These are phyloP conservation scores for Oryctes rhinoceros DNA, from an alignment of 1,140 invertebrate genomes.

Conservation along the genomic window DNA sequence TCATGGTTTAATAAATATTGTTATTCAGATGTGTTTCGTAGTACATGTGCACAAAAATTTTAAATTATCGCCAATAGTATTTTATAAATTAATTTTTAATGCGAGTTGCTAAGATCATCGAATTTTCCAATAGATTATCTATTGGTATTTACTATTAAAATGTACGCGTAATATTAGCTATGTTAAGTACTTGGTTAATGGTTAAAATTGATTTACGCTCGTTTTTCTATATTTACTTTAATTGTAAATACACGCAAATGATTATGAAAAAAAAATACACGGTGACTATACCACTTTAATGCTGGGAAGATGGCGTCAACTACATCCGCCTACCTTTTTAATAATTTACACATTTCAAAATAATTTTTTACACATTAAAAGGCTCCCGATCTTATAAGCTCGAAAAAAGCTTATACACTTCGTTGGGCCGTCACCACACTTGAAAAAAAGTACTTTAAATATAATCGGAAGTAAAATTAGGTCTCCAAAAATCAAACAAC, in stretches of 20 bases:
- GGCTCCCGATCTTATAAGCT: too few species aligned
- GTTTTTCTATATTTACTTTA: slow-evolving; percentile 5
- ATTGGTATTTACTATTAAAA: too few species aligned
- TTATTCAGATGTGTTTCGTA: neutral
- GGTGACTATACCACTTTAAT: neutral
- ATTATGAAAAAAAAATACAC: neutral
- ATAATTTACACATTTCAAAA: too few species aligned
- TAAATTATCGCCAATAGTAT: neutral
- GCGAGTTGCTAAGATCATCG: neutral
- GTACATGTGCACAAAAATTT: neutral
- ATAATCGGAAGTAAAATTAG: too few species aligned
- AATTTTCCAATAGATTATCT: too few species aligned
- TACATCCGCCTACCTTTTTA: too few species aligned
- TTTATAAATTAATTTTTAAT: neutral
- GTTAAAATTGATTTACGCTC: neutral
- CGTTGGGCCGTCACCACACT: too few species aligned
- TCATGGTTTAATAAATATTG: neutral
- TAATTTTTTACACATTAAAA: too few species aligned
- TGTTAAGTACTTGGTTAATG: neutral
- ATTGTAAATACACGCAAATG: neutral
- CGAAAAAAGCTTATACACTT: too few species aligned
- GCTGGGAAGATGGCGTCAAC: neutral
- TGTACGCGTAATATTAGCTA: neutral
- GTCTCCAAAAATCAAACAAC: too few species aligned
- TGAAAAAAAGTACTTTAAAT: too few species aligned